These are phyloP conservation scores for Subacronicta megacephala DNA, from an alignment of 2,888 invertebrate species.

Conservation along the genomic window DNA sequence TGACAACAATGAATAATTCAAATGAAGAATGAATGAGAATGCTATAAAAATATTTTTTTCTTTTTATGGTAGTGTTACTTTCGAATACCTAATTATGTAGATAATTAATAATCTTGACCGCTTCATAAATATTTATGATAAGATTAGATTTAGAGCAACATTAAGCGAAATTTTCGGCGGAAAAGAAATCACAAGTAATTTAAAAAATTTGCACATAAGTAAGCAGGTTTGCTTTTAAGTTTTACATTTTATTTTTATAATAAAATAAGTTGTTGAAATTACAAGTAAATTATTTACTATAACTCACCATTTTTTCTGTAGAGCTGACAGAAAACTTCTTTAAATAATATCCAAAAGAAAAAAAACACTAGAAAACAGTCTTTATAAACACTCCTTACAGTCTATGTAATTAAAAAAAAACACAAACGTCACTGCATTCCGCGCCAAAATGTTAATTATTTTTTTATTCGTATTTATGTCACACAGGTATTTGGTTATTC, in stretches of 20 bases:
- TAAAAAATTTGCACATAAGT: too few species aligned
- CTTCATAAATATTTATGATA: conserved; percentile 39
- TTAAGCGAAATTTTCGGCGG: not conserved
- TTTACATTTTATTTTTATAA: too few species aligned
- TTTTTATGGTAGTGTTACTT: conserved; percentile 13
- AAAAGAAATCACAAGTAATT: not conserved
- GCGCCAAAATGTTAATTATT: conserved; percentile 35
- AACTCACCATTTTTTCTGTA: conserved; percentile 47
- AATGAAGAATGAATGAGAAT: not conserved
- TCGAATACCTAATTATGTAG: conserved; percentile 22
- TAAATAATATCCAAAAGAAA: conserved; percentile 33
- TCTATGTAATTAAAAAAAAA: conserved; percentile 17
- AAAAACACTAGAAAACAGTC: conserved; percentile 30
- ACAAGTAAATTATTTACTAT: too few species aligned
- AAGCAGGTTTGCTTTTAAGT: too few species aligned
- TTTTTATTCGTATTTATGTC: conserved; percentile 41
- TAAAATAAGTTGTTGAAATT: too few species aligned
- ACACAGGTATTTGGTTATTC: conserved; percentile 12
- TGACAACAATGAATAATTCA: too few species aligned
- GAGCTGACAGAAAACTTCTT: conserved; percentile 13
- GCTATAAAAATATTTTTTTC: conserved; percentile 14
- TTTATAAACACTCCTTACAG: conserved; percentile 22
- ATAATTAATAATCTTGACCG: conserved; percentile 5
- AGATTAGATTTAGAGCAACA: conserved; percentile 1
- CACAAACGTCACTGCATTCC: conserved; percentile 60